Base-by-base conservation (phyloP, 2,113 vertebrate genomes). In the Corythornis vintsioides region DNA sequence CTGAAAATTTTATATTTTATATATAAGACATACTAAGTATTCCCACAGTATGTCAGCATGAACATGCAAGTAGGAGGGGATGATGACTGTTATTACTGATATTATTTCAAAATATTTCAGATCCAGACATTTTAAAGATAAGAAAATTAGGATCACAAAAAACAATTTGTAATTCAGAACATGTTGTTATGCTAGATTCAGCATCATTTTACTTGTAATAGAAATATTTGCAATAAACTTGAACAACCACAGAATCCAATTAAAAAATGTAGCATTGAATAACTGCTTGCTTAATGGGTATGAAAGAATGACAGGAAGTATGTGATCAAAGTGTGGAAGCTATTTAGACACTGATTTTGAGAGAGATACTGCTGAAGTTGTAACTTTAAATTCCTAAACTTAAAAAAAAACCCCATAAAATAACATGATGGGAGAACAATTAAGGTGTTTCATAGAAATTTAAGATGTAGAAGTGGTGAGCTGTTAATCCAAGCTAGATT, bases 21-120 rank as follows among this genome's bases (percentile, higher is more conserved):
- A 71, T 91, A 40, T 84, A 72, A 72, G 45, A 81, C 66, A 91
- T 67, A 31, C 43, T 56, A 89, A 86, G 86, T 75, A 90, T 86
- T 88, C 47, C 72, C 31, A 71, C 55, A 50, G 70, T 81, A 53
- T 57, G 92, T 67, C 55, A 50, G 70, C 78, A 53, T 57, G 92
- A 96, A 67, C 61, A 60, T 84, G 53, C 53, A 95, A 75, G 96
- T 96, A 93, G 94, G 90, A 96, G 93, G 94, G 83, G 92, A 95
- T 93, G 93, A 94, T 96, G 90, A 92, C 88, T 96, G 88, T 78
- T 95, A 94, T 95, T 96, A 95, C 76, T 83, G 83, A 57, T 78
- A 86, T 42, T 83, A 86, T 91, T 93, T 95, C 94, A 95, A 89
- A 96, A 95, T 94, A 96, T 95, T 95, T 95, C 90, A 90, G 59